A percentile compares a stretch with the other conserved stretches of the same genome.
phyloP scores from a whole-genome alignment of 2,113 vertebrate species.

The Notothenia rossii region DNA sequence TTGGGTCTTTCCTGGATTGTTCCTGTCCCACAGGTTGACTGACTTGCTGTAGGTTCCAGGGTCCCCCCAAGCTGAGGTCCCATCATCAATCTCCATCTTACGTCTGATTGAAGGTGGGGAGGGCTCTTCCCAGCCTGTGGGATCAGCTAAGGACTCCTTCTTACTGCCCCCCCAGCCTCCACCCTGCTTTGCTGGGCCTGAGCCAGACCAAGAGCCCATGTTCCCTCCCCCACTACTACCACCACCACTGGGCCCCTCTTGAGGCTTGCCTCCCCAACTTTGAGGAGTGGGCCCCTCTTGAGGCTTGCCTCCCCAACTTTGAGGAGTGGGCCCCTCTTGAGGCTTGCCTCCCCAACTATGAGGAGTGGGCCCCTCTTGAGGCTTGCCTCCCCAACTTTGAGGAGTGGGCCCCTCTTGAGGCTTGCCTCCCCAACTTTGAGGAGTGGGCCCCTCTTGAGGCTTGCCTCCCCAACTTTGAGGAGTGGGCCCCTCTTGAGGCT shows the following conservation, averaged over 20 bases:
- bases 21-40: constrained; percentile 98
- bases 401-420: constrained; percentile 85
- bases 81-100: constrained; percentile 98
- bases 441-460: constrained; percentile 87
- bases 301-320: too few relatives aligned
- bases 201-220: constrained; percentile 89
- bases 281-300: too few relatives aligned
- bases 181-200: constrained; percentile 71
- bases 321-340: constrained; percentile 84
- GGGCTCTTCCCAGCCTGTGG: constrained; percentile 97
- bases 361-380: too few relatives aligned
- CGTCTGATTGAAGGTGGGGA: constrained; percentile 95
- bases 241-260: constrained; percentile 87
- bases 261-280: constrained; percentile 82
- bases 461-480: constrained; percentile 66
- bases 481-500: constrained; percentile 88
- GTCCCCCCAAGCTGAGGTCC: constrained; percentile 98
- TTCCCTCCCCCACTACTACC: constrained; percentile 88
- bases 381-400: too few relatives aligned
- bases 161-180: constrained; percentile 67
- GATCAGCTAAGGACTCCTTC: constrained; percentile 87
- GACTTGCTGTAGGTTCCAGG: constrained; percentile 92
- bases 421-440: constrained; percentile 68
- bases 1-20: constrained; percentile 91
- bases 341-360: constrained; percentile 77